Evolutionary conservation across 2,888 invertebrate species (phyloP).

Genomic region (Agrotis puta): DNA sequence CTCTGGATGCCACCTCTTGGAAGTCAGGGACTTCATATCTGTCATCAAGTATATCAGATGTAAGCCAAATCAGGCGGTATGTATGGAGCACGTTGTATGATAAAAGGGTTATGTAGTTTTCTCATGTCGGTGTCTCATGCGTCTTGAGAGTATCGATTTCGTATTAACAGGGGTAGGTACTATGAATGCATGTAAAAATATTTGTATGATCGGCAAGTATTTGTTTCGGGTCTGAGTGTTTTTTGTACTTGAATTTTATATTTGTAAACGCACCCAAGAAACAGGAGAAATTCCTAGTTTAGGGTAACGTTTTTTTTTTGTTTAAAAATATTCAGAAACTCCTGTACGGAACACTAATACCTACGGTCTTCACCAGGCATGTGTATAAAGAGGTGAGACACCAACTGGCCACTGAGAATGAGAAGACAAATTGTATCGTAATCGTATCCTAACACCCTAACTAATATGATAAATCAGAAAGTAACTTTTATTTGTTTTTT

Average conservation of each 20-base stretch:
- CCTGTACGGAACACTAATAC: not conserved
- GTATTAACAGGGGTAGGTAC: too few relatives aligned
- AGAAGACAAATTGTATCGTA: not conserved
- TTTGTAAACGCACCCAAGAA: too few relatives aligned
- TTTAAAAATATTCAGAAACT: too few relatives aligned
- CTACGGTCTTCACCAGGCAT: not conserved
- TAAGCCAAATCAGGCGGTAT: not conserved
- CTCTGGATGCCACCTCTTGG: not conserved
- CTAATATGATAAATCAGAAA: too few relatives aligned
- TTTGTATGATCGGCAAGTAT: too few relatives aligned
- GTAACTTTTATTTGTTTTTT: too few relatives aligned
- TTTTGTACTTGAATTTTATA: too few relatives aligned
- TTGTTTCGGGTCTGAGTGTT: too few relatives aligned
- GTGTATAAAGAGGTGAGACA: not conserved
- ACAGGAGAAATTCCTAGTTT: too few relatives aligned
- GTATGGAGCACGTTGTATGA: not conserved
- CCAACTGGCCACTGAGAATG: not conserved
- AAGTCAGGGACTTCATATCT: not conserved
- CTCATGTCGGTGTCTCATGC: not conserved
- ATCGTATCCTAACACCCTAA: too few relatives aligned
- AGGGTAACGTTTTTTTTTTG: too few relatives aligned
- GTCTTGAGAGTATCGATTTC: not conserved
- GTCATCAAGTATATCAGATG: not conserved
- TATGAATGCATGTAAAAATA: too few relatives aligned
- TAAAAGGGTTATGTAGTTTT: not conserved